Percentiles rank a stretch among this genome's conserved stretches.
These are phyloP conservation scores for Corvus hawaiiensis DNA, from an alignment of 2,113 vertebrate genomes.

Conservation along the genomic window DNA sequence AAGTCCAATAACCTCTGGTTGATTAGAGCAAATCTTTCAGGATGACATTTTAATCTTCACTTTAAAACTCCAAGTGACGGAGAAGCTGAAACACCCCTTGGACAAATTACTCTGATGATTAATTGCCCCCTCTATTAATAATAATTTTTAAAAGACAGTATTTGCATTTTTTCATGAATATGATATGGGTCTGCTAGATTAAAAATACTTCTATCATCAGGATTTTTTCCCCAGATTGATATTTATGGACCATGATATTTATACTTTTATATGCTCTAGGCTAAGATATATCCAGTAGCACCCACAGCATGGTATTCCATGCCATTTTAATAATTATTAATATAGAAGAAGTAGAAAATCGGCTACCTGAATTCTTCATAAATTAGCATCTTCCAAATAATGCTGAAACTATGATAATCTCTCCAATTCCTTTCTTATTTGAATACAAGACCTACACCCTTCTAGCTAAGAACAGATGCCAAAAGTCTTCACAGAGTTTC, in stretches of 20 bases:
- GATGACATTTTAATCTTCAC: slow-evolving; percentile 10
- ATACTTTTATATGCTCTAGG: not conserved
- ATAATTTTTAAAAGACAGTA: not conserved
- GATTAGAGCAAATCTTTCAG: not conserved
- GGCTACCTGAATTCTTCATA: not conserved
- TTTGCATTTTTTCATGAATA: not conserved
- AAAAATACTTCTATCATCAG: not conserved
- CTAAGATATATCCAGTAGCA: not conserved
- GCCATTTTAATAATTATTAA: not conserved
- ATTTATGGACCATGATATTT: not conserved
- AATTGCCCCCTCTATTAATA: not conserved
- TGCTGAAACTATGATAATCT: not conserved
- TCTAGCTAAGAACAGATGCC: not conserved
- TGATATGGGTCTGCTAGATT: not conserved
- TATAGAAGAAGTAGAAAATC: not conserved
- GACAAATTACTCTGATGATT: slow-evolving; percentile 16
- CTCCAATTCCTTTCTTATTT: not conserved
- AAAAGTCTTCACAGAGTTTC: not conserved
- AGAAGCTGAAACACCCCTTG: not conserved
- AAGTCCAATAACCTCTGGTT: not conserved
- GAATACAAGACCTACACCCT: not conserved
- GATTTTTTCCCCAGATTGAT: not conserved
- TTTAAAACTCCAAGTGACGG: not conserved
- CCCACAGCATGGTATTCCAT: not conserved
- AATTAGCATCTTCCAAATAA: not conserved